phyloP scores from a whole-genome alignment of 2,113 vertebrate genomes.

The Otolemur garnettii region DNA sequence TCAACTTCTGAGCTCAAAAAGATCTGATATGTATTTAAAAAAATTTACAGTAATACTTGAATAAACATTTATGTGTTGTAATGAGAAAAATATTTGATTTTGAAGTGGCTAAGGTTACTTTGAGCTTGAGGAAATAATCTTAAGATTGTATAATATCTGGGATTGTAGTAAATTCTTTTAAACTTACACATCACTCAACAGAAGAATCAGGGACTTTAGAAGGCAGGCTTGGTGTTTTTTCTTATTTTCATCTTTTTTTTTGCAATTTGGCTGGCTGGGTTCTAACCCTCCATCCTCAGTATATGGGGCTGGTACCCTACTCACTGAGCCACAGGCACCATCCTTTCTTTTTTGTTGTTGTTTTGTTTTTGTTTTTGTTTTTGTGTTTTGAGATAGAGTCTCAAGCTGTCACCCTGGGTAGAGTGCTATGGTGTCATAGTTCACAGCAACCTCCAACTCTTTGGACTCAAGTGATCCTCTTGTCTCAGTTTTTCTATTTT shows the following conservation, averaged over 20 bases:
- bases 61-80: background rate
- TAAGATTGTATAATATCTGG: background rate
- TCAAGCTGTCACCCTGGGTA: no score
- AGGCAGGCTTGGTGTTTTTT: background rate
- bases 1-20: constrained; percentile 40
- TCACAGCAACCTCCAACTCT: no score
- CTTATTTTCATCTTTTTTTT: background rate
- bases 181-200: background rate
- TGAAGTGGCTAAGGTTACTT: constrained; percentile 46
- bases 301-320: no score
- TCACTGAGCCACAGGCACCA: no score
- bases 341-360: no score
- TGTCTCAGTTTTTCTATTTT: no score
- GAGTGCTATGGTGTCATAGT: no score
- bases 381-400: no score
- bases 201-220: background rate
- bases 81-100: constrained; percentile 59
- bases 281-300: no score
- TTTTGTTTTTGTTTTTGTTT: no score
- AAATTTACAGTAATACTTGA: background rate
- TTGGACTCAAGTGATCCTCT: no score
- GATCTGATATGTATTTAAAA: background rate
- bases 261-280: no score
- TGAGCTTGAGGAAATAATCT: constrained; percentile 40
- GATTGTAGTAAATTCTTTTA: background rate